Evolutionary conservation across 2,797 vertebrate genomes (phyloP).

Genomic region (Lepilemur ruficaudatus): DNA sequence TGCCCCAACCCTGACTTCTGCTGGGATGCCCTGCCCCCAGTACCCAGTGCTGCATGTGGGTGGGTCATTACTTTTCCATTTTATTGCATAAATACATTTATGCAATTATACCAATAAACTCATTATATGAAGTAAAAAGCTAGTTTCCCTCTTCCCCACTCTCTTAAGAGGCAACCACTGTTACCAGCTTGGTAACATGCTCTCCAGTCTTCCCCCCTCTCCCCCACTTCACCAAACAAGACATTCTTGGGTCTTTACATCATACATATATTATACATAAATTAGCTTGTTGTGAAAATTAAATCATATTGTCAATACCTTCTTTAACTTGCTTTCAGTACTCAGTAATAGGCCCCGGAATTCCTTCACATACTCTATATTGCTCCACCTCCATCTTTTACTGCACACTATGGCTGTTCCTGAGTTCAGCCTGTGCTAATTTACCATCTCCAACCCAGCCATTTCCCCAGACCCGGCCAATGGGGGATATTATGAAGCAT

Average conservation of each 20-base stretch:
- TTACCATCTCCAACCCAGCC: neutral
- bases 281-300: neutral
- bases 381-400: neutral
- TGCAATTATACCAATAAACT: neutral
- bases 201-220: neutral
- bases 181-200: neutral
- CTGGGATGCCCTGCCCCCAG: neutral
- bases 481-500: neutral
- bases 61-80: neutral
- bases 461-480: neutral
- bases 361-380: neutral
- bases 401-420: no score
- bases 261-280: neutral
- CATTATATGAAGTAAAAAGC: neutral
- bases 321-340: neutral
- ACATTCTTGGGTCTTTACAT: neutral
- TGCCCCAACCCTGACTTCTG: neutral
- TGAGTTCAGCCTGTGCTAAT: neutral
- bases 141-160: neutral
- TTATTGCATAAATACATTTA: neutral
- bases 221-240: neutral
- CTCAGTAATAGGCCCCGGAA: neutral
- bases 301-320: neutral
- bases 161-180: neutral
- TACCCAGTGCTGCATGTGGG: neutral